Base-by-base conservation (phyloP, 2,113 vertebrate species). In the Tachysurus vachellii region DNA sequence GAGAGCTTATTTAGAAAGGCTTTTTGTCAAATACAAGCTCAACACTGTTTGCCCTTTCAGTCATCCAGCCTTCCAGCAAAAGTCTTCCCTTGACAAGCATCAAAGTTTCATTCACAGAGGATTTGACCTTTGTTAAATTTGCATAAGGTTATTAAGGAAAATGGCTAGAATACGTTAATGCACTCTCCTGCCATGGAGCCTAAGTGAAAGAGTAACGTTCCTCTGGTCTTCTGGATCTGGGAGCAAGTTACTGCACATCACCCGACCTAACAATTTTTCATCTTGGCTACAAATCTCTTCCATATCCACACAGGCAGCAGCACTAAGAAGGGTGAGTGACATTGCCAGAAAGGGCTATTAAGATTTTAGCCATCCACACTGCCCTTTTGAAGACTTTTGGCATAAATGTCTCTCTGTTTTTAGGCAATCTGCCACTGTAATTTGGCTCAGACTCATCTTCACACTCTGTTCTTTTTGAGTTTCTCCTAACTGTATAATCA, bases 381-480 rank as follows among this genome's bases (percentile, higher is more conserved):
- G 93, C 94, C 93, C 93, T 93, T 93, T 91, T 91, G 85, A 47
- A 84, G 88, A 88, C 90, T 86, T 93, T 86, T 89, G 89, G 90
- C 88, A 92, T 89, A 88, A 90, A 90, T 92, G 82, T 83, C 82
- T 64, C 36, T 90, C 12, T 8, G 16, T 75, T 59, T 61, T 56
- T 61, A 82, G 89, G 88, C 89, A 86, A 85, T 84, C 88, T 90
- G 88, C 62, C 23, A 84, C 85, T 89, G 80, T 85, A 89, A 88
- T 89, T 90, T 61, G 31, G 89, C 85, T 88, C 68, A 88, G 93
- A 87, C 86, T 86, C 88, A 90, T 93, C 91, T 89, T 81, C 86
- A 93, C 90, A 36, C 71, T 59, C 36, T 47, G 59, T 62, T 54
- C 71, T 28, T 70, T 62, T 83, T 83, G 62, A 84, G 23, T 57